These are phyloP conservation scores for Hippolais icterina DNA, from an alignment of 2,113 vertebrate genomes.

Conservation along the genomic window DNA sequence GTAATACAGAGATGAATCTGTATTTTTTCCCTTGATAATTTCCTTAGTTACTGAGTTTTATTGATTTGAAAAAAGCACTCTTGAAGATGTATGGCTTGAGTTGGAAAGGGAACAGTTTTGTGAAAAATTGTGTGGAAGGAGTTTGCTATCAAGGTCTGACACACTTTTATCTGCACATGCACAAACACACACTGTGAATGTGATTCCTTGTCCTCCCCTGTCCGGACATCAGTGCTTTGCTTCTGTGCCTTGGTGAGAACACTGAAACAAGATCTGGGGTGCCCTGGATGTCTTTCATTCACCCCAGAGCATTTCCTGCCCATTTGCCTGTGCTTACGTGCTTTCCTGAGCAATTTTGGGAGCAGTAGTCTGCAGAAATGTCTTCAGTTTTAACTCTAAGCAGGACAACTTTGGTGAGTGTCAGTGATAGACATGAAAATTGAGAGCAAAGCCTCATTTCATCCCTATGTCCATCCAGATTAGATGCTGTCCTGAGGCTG, in stretches of 20 bases:
- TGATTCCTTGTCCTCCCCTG: not conserved
- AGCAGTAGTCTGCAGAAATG: not conserved
- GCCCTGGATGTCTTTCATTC: not conserved
- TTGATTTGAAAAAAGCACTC: not conserved
- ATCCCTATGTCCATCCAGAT: not conserved
- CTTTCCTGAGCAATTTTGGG: not conserved
- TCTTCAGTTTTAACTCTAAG: not conserved
- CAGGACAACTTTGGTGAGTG: not conserved
- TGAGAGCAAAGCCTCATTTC: not conserved
- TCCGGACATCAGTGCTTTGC: not conserved
- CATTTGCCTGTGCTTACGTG: fast-evolving
- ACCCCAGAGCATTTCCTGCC: not conserved
- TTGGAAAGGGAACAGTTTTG: not conserved
- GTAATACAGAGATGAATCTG: not conserved
- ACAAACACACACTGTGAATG: fast-evolving
- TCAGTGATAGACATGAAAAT: not conserved
- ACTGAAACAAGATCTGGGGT: not conserved
- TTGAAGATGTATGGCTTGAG: not conserved
- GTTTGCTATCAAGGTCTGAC: not conserved
- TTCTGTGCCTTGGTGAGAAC: not conserved
- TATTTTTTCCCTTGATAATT: not conserved
- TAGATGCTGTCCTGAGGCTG: not conserved
- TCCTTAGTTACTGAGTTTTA: not conserved
- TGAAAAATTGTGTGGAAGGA: not conserved
- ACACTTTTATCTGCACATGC: not conserved